A percentile compares a stretch with the other conserved stretches of the same genome.
phyloP scores from a whole-genome alignment of 2,888 invertebrate species.

The Tenthredo livida region DNA sequence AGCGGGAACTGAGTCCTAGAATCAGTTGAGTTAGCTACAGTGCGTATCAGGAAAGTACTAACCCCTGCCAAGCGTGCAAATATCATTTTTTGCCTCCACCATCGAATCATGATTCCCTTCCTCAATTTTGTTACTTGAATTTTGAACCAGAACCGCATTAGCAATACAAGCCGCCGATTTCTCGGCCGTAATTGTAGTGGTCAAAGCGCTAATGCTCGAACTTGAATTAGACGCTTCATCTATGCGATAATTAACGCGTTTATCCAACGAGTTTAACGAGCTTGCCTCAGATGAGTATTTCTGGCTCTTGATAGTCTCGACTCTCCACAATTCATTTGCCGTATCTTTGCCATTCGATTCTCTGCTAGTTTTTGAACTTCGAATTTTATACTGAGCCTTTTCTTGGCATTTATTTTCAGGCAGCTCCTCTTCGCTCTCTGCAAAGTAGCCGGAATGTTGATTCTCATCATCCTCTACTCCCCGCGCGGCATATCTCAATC shows the following conservation, averaged over 20 bases:
- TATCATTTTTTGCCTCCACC: conserved; percentile 48
- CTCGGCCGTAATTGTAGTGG: not conserved
- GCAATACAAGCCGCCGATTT: conserved; percentile 26
- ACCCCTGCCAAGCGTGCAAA: conserved; percentile 47
- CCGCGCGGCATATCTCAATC: conserved; percentile 91
- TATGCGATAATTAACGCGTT: conserved; percentile 5
- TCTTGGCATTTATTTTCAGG: conserved; percentile 91
- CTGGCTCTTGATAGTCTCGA: not conserved
- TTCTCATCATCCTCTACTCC: conserved; percentile 82
- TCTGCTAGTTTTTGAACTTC: not conserved
- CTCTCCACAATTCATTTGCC: not conserved
- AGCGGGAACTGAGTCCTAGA: not conserved
- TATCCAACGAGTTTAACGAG: conserved; percentile 10
- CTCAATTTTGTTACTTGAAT: not conserved
- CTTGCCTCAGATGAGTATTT: conserved; percentile 5
- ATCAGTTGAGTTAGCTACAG: conserved; percentile 23
- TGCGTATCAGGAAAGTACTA: conserved; percentile 34
- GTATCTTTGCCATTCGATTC: conserved; percentile 25
- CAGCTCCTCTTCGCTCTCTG: conserved; percentile 69
- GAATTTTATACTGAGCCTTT: conserved; percentile 89
- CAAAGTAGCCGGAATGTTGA: conserved; percentile 68
- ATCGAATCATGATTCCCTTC: conserved; percentile 29
- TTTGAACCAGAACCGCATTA: not conserved
- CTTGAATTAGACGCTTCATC: conserved; percentile 42
- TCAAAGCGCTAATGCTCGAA: conserved; percentile 7